phyloP scores from a whole-genome alignment of 2,888 invertebrate genomes.

The Gerris lacustris region DNA sequence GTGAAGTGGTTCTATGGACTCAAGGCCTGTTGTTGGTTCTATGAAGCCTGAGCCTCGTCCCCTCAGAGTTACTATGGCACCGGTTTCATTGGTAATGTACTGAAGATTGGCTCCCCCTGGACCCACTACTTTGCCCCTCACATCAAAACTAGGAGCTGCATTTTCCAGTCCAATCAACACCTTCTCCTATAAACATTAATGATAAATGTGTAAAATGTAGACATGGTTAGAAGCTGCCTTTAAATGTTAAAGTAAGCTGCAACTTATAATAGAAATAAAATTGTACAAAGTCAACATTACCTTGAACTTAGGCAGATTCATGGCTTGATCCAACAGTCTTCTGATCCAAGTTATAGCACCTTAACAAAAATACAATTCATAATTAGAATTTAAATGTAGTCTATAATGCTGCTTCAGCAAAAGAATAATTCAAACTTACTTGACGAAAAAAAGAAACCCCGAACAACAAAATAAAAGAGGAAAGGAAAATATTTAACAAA shows the following conservation, averaged over 20 bases:
- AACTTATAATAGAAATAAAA: background rate
- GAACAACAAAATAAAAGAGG: too few species aligned
- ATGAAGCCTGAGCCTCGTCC: constrained; percentile 53
- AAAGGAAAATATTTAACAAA: too few species aligned
- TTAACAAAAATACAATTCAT: constrained; percentile 20
- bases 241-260: background rate
- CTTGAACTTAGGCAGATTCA: constrained; percentile 18
- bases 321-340: constrained; percentile 24
- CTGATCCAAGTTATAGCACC: constrained; percentile 35
- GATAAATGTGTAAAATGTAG: background rate
- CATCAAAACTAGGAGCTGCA: constrained; percentile 61
- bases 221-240: too few species aligned
- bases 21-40: constrained; percentile 45
- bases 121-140: constrained; percentile 61
- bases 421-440: too few species aligned
- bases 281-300: background rate
- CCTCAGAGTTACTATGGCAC: constrained; percentile 59
- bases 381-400: too few species aligned
- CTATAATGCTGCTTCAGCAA: too few species aligned
- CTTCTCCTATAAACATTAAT: constrained; percentile 46
- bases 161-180: constrained; percentile 64
- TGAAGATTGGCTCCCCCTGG: constrained; percentile 57
- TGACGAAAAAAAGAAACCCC: too few species aligned
- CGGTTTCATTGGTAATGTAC: constrained; percentile 66
- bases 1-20: constrained; percentile 60